A percentile compares a stretch with the other conserved stretches of the same genome.
phyloP scores from a whole-genome alignment of 2,888 invertebrate species.

The Strigamia transsilvanica region DNA sequence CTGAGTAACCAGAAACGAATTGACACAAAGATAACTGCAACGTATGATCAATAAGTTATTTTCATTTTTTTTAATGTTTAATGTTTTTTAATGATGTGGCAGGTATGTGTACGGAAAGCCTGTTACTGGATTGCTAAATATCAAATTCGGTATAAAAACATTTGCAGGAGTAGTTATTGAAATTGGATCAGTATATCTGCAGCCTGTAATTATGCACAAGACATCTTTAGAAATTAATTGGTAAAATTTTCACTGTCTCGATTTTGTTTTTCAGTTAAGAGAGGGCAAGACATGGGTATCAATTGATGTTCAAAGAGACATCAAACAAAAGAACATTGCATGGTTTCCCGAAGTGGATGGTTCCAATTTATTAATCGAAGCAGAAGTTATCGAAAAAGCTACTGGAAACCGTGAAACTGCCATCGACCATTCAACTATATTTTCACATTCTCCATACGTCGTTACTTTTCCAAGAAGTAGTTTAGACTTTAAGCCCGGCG shows the following conservation, averaged over 20 bases:
- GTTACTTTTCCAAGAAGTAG: neutral
- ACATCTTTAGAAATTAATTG: neutral
- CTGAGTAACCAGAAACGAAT: neutral
- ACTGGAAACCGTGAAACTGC: constrained; percentile 30
- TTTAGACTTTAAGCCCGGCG: constrained; percentile 35
- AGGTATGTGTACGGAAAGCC: constrained; percentile 48
- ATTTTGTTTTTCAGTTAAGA: constrained; percentile 9
- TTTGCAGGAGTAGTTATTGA: neutral
- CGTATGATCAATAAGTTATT: neutral
- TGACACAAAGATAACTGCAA: neutral
- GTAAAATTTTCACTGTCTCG: too few species aligned
- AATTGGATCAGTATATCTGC: neutral
- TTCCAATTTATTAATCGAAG: constrained; percentile 9
- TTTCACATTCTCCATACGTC: constrained; percentile 18
- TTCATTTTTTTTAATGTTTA: neutral
- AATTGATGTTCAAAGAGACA: neutral
- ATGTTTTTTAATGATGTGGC: neutral
- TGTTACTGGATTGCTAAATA: constrained; percentile 6
- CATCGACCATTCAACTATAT: constrained; percentile 1
- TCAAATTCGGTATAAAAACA: constrained; percentile 43
- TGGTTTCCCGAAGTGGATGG: constrained; percentile 39
- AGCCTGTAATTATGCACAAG: neutral
- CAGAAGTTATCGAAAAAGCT: constrained; percentile 43
- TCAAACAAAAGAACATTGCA: neutral
- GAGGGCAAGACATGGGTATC: neutral